phyloP scores from a whole-genome alignment of 2,888 invertebrate species.

The Himalopsyche tibetana region DNA sequence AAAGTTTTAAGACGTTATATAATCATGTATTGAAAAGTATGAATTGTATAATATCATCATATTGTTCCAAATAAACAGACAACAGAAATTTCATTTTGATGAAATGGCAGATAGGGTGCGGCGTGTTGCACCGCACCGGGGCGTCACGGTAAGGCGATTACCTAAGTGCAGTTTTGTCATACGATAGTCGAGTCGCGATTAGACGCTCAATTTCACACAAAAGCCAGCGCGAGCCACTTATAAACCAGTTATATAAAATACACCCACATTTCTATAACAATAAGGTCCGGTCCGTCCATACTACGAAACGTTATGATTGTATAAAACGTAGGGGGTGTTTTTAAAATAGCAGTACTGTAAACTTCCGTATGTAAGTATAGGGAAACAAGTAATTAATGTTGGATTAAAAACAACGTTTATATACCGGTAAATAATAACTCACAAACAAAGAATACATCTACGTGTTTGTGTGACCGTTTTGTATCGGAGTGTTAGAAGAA shows the following conservation, averaged over 20 bases:
- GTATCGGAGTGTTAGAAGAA: too few relatives aligned
- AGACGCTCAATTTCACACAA: constrained; percentile 38
- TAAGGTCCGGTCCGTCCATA: neutral
- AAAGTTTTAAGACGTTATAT: too few relatives aligned
- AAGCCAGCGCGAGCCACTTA: constrained; percentile 38
- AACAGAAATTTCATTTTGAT: neutral
- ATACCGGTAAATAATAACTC: too few relatives aligned
- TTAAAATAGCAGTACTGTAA: too few relatives aligned
- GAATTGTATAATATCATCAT: too few relatives aligned
- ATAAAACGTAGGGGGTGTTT: too few relatives aligned
- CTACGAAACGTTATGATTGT: neutral
- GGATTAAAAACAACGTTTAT: too few relatives aligned
- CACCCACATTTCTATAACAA: neutral
- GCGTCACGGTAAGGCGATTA: constrained; percentile 41
- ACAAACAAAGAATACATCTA: too few relatives aligned
- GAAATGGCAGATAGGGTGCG: neutral
- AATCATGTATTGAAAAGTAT: too few relatives aligned
- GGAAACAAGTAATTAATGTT: too few relatives aligned
- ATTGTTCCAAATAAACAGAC: neutral
- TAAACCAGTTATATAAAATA: neutral
- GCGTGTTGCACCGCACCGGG: neutral
- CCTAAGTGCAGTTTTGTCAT: constrained; percentile 14
- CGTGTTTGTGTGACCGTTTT: too few relatives aligned
- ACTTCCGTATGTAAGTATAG: too few relatives aligned
- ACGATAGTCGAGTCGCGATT: constrained; percentile 26